Evolutionary conservation across 2,113 vertebrate species (phyloP), one percentile per base, ranked within the genome.

Genomic region (Beaufortia kweichowensis): DNA sequence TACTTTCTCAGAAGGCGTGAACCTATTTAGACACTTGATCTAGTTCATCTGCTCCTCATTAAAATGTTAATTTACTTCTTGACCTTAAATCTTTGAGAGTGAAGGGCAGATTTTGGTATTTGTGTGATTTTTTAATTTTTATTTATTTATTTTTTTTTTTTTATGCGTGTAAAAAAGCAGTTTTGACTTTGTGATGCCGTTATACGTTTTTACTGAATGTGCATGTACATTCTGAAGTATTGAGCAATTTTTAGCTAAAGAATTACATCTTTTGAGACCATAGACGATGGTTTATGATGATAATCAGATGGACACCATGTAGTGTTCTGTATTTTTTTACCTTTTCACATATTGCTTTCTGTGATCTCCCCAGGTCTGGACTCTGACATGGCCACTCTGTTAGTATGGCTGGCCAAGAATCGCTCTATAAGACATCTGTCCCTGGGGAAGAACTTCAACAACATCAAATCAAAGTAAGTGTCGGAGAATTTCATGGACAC

Each of bases 401-500:
- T 98, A 81, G 92, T 97, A 74, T 99, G 96, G 96, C 92, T 99
- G 84, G 94, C 96, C 90, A 98, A 95, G 93, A 99, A 99, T 89
- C 92, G 95, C 80, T 99, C 96, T 10, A 96, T 99, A 87, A 93
- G 93, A 77, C 95, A 98, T 81, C 90, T 99, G 83, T 95, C 96
- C 0, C 88, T 98, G 86, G 97, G 97, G 84, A 99, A 96, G 91
- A 99, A 99, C 84, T 98, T 99, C 92, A 99, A 94, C 92, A 99
- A 97, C 91, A 99, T 99, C 93, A 99, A 99, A 86, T 94, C 97
- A 86, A 98, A 98, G 97, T 99, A 95, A 94, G 95, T 83, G 86
- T 79, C 23, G 19, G 53, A 28, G 56, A 5, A 35, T 4, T 3
- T 35, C 1, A 35, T 3, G 1, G 5, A 5, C 43, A 17, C 15